Evolutionary conservation across 2,797 vertebrate genomes (phyloP), one percentile per base, ranked within the genome.

Genomic region (Lates japonicus): DNA sequence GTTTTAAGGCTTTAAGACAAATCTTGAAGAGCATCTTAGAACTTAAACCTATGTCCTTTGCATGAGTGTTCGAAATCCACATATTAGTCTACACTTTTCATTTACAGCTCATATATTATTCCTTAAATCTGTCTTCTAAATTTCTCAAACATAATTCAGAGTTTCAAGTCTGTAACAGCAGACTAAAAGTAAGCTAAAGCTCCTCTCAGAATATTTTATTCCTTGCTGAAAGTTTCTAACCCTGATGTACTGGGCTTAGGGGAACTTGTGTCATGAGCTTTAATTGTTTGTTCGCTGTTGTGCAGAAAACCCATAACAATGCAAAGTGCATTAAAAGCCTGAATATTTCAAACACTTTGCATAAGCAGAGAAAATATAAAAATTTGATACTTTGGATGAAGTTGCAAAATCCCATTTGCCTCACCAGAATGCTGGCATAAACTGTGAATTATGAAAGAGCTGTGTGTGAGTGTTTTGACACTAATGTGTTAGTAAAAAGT

Each of bases 281-380:
- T 78, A 79, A 85, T 86, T 91, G 81, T 90, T 93, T 88, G 41
- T 67, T 80, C 11, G 2, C 41, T 71, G 77, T 73, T 85, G 78
- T 74, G 22, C 25, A 37, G 49, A 37, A 44, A 44, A 55, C 11
- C 16, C 78, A 70, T 54, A 89, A 91, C 85, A 91, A 91, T 86
- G 59, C 72, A 85, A n/a, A 91, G 67, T 87, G 80, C 90, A 90
- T 91, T 90, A 82, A 71, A 85, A 85, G 51, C 60, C 37, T 94
- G 61, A 94, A 95, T 93, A 93, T 93, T 94, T 94, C 58, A 93
- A 73, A 79, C 84, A 78, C 66, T 80, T 92, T 83, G 81, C 91
- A 92, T 76, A 83, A 81, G 88, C 73, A 87, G 81, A 80, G 77
- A 73, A 92, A 91, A 80, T 82, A 93, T 94, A 72, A 93, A 94